Conservation (phyloP, 2,797 vertebrate species). For the Tapirus indicus region DNA sequence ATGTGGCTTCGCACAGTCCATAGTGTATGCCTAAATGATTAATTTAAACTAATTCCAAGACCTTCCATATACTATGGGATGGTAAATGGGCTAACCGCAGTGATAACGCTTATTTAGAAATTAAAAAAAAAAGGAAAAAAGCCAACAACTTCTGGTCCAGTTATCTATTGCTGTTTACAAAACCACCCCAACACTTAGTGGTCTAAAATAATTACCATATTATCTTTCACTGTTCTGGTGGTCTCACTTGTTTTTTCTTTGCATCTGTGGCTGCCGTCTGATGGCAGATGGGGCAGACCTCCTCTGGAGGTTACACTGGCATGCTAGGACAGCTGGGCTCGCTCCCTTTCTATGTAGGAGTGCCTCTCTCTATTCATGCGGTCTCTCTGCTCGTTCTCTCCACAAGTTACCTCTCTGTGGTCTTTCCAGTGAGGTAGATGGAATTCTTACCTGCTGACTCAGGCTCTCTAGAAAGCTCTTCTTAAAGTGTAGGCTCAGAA, state of each 20-base stretch:
- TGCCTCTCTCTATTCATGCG: background rate
- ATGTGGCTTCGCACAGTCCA: background rate
- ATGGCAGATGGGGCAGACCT: background rate
- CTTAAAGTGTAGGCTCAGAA: background rate
- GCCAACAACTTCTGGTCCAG: background rate
- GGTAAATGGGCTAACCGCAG: background rate
- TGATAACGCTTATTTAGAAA: background rate
- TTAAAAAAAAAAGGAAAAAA: background rate
- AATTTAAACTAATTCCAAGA: background rate
- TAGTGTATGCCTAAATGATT: background rate
- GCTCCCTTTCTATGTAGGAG: background rate
- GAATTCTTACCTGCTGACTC: background rate
- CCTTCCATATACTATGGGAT: background rate
- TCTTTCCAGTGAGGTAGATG: background rate
- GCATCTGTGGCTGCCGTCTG: background rate
- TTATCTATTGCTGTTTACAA: background rate
- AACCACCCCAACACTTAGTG: background rate
- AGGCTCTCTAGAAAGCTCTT: background rate
- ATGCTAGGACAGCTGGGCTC: background rate
- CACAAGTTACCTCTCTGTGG: background rate
- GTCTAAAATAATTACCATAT: background rate
- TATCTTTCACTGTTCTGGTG: background rate
- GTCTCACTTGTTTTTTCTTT: background rate
- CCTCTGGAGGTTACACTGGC: fast-evolving
- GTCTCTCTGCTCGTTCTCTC: background rate